Percentiles rank a stretch among this genome's conserved stretches.
Evolutionary conservation across 2,113 vertebrate species (phyloP).

Genomic region (Centropus bengalensis): DNA sequence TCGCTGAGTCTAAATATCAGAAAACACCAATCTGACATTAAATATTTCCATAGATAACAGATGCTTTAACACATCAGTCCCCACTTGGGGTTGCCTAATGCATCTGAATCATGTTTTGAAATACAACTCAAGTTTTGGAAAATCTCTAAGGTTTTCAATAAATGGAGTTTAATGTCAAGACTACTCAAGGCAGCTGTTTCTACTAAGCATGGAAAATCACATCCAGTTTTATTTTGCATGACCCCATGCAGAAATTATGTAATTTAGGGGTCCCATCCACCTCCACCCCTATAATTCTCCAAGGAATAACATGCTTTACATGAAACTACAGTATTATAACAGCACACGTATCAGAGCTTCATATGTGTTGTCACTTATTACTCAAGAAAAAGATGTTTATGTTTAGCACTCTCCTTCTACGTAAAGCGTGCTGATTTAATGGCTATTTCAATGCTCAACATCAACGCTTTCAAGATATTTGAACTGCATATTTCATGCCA

Average conservation of each 20-base stretch:
- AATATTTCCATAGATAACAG: slow-evolving; percentile 59
- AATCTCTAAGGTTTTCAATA: slow-evolving; percentile 57
- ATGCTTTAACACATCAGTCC: slow-evolving; percentile 55
- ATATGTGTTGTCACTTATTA: not conserved
- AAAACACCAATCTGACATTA: slow-evolving; percentile 39
- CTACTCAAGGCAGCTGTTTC: slow-evolving; percentile 67
- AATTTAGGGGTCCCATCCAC: not conserved
- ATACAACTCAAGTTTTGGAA: slow-evolving; percentile 48
- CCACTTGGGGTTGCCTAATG: slow-evolving; percentile 37
- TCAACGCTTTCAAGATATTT: not conserved
- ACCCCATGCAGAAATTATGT: slow-evolving; percentile 50
- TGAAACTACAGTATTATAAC: not conserved
- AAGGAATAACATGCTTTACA: not conserved
- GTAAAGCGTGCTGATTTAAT: not conserved
- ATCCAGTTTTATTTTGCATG: slow-evolving; percentile 18
- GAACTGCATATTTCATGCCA: not conserved
- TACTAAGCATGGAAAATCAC: slow-evolving; percentile 30
- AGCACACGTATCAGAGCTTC: not conserved
- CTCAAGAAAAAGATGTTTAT: not conserved
- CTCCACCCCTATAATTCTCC: not conserved
- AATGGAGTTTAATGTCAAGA: slow-evolving; percentile 61
- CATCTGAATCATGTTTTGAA: slow-evolving; percentile 51
- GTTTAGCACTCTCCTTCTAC: not conserved
- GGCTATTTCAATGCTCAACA: not conserved
- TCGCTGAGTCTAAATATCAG: slow-evolving; percentile 21